These are phyloP conservation scores for Caprella mutica DNA, from an alignment of 2,888 invertebrate genomes.

Conservation along the genomic window DNA sequence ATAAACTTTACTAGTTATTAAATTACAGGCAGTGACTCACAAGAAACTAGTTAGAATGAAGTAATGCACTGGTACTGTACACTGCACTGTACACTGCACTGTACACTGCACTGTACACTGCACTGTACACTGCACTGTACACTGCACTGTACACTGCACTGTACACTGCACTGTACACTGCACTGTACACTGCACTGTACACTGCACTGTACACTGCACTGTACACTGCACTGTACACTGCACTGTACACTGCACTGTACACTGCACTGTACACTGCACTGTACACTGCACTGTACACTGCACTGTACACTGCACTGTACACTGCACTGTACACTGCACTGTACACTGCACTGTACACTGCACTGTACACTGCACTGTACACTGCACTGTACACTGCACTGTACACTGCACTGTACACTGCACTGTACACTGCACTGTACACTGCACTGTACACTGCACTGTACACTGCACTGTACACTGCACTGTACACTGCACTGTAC, in stretches of 20 bases:
- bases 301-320: not conserved
- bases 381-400: not conserved
- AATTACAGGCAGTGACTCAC: too few relatives aligned
- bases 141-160: not conserved
- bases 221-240: slow-evolving; percentile 2
- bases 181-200: not conserved
- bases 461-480: slow-evolving; percentile 1
- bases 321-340: not conserved
- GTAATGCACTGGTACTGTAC: too few relatives aligned
- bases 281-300: slow-evolving; percentile 1
- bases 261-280: not conserved
- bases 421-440: not conserved
- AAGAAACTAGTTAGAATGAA: too few relatives aligned
- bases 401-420: slow-evolving; percentile 1
- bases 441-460: not conserved
- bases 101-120: not conserved
- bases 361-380: not conserved
- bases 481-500: not conserved
- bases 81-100: not conserved
- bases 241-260: not conserved
- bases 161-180: slow-evolving; percentile 2
- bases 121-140: not conserved
- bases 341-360: slow-evolving; percentile 1
- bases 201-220: not conserved
- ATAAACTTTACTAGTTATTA: too few relatives aligned